Evolutionary conservation across 2,888 invertebrate genomes (phyloP).

Genomic region (Belgica antarctica): DNA sequence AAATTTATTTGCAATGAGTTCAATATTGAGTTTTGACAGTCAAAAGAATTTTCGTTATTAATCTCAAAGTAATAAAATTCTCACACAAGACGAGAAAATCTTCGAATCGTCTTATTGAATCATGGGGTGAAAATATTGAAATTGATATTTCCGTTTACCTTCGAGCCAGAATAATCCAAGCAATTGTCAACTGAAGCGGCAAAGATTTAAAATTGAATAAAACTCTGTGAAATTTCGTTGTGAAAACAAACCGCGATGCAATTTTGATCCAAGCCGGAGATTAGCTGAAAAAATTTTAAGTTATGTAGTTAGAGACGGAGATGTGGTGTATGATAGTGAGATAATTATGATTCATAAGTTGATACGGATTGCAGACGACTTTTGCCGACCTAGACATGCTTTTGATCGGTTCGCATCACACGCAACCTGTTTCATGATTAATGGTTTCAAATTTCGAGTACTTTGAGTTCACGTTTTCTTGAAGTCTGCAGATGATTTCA

Average conservation of each 20-base stretch:
- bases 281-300: no score
- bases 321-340: no score
- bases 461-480: no score
- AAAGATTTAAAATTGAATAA: not conserved
- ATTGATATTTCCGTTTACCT: not conserved
- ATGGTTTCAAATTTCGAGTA: no score
- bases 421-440: no score
- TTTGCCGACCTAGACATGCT: no score
- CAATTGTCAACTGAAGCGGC: no score
- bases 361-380: no score
- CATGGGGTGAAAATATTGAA: no score
- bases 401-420: no score
- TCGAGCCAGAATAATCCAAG: not conserved
- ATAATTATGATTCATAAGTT: no score
- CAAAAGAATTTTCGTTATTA: not conserved
- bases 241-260: not conserved
- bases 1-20: not conserved
- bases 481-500: slow-evolving; percentile 35
- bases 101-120: slow-evolving; percentile 3
- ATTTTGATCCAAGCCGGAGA: not conserved
- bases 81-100: slow-evolving; percentile 16
- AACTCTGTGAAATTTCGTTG: not conserved
- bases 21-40: not conserved
- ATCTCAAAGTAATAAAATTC: slow-evolving; percentile 31
- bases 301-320: no score